These are phyloP conservation scores for Nomada fucata DNA, from an alignment of 2,888 invertebrate species.

Conservation along the genomic window DNA sequence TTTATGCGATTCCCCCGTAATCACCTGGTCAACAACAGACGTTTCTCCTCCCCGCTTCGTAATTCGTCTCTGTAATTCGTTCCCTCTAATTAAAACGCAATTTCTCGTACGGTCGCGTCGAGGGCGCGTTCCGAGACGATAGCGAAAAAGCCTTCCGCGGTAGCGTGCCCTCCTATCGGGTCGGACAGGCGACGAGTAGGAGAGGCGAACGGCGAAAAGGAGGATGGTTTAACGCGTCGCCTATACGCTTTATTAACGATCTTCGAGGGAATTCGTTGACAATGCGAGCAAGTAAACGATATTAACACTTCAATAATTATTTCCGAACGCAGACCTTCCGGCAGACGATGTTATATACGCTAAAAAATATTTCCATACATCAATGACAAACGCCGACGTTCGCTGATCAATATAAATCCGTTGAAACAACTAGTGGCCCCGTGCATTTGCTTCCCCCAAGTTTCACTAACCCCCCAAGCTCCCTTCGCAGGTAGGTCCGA, in stretches of 20 bases:
- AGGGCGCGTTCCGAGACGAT: slow-evolving; percentile 5
- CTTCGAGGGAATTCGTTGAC: too few species aligned
- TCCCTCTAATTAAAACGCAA: slow-evolving; percentile 44
- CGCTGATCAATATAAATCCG: too few species aligned
- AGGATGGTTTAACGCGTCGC: neutral
- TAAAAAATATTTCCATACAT: too few species aligned
- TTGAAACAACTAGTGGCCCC: too few species aligned
- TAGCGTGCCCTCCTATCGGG: neutral
- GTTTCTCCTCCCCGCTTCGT: neutral
- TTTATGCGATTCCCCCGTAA: slow-evolving; percentile 34
- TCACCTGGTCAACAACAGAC: slow-evolving; percentile 47
- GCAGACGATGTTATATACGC: too few species aligned
- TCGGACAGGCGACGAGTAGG: neutral
- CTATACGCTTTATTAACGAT: too few species aligned
- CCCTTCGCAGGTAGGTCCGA: slow-evolving; percentile 45
- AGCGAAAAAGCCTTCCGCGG: neutral
- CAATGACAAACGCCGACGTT: too few species aligned
- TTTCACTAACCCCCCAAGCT: neutral
- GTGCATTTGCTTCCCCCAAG: too few species aligned
- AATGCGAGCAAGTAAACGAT: too few species aligned
- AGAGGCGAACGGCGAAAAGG: neutral
- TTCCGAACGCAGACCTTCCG: too few species aligned
- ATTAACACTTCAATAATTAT: too few species aligned
- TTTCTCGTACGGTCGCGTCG: slow-evolving; percentile 27
- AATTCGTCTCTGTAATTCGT: slow-evolving; percentile 13